Percentiles rank a stretch among this genome's conserved stretches.
These are phyloP conservation scores for Chlorodrepanis virens DNA, from an alignment of 2,113 vertebrate species.

Conservation along the genomic window DNA sequence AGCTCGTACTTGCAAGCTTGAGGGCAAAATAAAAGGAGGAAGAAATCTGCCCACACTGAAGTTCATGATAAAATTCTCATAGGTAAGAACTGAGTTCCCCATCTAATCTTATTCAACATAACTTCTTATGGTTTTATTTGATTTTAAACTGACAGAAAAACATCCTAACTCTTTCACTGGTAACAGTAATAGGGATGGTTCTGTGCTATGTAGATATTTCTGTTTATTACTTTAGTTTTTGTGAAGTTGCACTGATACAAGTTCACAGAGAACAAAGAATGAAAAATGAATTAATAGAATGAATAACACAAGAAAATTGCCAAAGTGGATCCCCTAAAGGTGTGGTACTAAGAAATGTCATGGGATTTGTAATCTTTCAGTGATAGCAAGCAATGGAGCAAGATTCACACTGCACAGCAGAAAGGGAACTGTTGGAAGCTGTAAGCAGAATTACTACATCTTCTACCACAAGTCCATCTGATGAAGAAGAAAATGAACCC, in stretches of 20 bases:
- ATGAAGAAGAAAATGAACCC: neutral
- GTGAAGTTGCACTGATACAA: neutral
- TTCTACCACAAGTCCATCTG: neutral
- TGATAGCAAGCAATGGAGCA: slow-evolving; percentile 34
- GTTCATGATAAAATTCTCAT: neutral
- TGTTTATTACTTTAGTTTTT: neutral
- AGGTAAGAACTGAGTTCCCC: neutral
- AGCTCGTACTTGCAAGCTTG: neutral
- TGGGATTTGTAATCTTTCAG: neutral
- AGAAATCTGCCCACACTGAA: neutral
- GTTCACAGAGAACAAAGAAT: neutral
- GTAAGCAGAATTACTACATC: neutral
- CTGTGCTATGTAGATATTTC: neutral
- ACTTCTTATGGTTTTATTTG: neutral
- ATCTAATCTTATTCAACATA: neutral
- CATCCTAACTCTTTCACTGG: neutral
- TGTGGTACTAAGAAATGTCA: neutral
- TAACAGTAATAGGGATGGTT: neutral
- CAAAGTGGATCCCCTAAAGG: neutral
- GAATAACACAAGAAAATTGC: neutral
- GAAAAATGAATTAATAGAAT: neutral
- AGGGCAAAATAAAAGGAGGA: neutral
- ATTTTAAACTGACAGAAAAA: neutral
- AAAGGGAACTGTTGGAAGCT: neutral
- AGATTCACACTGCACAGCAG: neutral